Evolutionary conservation across 2,797 vertebrate genomes (phyloP), one percentile per base, ranked within the genome.

Genomic region (Mionectes olivaceus): DNA sequence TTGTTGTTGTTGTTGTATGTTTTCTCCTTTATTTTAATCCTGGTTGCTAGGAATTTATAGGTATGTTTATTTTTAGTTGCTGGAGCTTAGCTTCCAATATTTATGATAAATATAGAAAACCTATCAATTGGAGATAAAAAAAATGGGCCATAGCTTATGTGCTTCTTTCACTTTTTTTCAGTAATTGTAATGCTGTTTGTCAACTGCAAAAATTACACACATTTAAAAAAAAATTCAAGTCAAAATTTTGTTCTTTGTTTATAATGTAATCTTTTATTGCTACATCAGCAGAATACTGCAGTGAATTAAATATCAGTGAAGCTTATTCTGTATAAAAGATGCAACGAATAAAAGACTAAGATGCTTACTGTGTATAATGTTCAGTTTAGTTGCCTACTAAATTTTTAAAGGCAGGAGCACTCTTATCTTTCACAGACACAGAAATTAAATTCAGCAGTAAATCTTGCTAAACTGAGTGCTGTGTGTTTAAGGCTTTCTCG

Each of bases 301-400:
- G 96, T 98, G 96, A 97, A 96, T 97, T 97, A 97, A 98, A 89
- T 97, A 97, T 96, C 96, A 97, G 95, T 97, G 96, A 97, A 98
- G 96, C 97, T 97, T 97, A 98, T 95, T 92, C 95, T 98, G 97
- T 98, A 96, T 95, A 95, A 97, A 97, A 96, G 97, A 97, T 98
- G 86, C 94, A 96, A 95, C n/a, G 3, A 97, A 98, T 98, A 98
- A 98, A 98, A 97, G 95, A 95, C 97, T 97, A 97, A 97, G 97
- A 98, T 97, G 96, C 94, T 95, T 96, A 95, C 91, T 95, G 94
- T 96, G 91, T 97, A 96, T 95, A 97, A 97, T 97, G 97, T 96
- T 97, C 97, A 97, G 96, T 97, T 97, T 94, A 98, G 96, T 98
- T 98, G 91, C 94, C 96, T 98, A n/a, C 76, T 91, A 87, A 91